phyloP scores from a whole-genome alignment of 2,888 invertebrate genomes.

The Drepanosiphum platanoidis region DNA sequence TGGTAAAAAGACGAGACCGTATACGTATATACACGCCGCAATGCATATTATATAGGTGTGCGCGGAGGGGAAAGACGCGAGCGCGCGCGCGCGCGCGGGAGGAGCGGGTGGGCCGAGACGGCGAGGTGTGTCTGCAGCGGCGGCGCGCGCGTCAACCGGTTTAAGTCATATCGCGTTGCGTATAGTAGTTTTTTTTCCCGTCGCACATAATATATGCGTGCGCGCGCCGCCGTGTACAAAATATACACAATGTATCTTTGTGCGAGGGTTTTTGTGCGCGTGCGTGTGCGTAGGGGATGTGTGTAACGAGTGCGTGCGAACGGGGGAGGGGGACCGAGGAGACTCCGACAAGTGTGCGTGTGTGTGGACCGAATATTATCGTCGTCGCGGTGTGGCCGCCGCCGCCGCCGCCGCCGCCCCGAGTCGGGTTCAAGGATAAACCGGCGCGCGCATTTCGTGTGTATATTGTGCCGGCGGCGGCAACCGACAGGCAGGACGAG shows the following conservation, averaged over 20 bases:
- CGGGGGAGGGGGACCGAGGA: neutral
- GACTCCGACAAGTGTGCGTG: slow-evolving; percentile 17
- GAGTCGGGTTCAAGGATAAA: slow-evolving; percentile 53
- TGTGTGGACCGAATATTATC: slow-evolving; percentile 44
- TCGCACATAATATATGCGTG: slow-evolving; percentile 50
- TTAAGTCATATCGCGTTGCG: slow-evolving; percentile 61
- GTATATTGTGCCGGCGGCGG: slow-evolving; percentile 31
- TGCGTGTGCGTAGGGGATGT: neutral
- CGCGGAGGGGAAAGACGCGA: neutral
- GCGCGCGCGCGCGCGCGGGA: neutral
- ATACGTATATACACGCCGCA: neutral
- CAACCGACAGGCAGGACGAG: neutral
- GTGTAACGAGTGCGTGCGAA: slow-evolving; percentile 26
- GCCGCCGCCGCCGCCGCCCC: slow-evolving; percentile 30
- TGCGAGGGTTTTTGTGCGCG: slow-evolving; percentile 2
- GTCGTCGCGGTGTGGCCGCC: slow-evolving; percentile 13
- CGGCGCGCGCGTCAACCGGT: slow-evolving; percentile 53
- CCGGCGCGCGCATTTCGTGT: slow-evolving; percentile 18
- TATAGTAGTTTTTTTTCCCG: slow-evolving; percentile 29
- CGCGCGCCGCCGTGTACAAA: neutral
- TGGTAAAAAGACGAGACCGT: slow-evolving; percentile 31
- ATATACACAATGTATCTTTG: slow-evolving; percentile 22
- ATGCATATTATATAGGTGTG: neutral
- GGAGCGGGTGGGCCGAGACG: neutral
- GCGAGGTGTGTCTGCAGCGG: slow-evolving; percentile 44